A percentile compares a stretch with the other conserved stretches of the same genome.
These are phyloP conservation scores for Speoplatyrhinus poulsoni DNA, from an alignment of 2,113 vertebrate genomes.

Conservation along the genomic window DNA sequence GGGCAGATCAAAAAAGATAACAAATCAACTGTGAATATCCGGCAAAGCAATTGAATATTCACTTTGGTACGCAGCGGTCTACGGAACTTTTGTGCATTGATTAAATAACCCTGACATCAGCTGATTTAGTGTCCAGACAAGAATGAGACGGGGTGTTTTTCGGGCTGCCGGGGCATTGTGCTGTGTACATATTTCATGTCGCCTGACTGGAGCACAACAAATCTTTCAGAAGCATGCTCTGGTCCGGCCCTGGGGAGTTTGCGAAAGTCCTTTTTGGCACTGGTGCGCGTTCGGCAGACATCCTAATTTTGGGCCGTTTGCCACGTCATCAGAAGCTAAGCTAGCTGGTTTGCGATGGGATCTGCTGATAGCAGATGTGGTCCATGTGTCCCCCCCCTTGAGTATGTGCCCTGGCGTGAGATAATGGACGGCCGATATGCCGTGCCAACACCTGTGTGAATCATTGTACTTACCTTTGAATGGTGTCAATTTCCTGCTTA, in stretches of 20 bases:
- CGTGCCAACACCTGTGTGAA: conserved; percentile 65
- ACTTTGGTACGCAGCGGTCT: background rate
- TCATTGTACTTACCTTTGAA: conserved; percentile 70
- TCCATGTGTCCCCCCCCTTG: conserved; percentile 49
- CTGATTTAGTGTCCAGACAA: conserved; percentile 13
- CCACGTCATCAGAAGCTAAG: conserved; percentile 35
- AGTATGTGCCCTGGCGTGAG: conserved; percentile 44
- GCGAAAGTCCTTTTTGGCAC: conserved; percentile 30
- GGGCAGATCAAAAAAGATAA: too few relatives aligned
- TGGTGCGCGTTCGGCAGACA: too few relatives aligned
- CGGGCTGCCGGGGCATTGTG: conserved; percentile 36
- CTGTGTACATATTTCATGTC: conserved; percentile 38
- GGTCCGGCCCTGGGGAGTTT: conserved; percentile 53
- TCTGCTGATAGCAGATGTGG: conserved; percentile 68
- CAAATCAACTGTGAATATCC: background rate
- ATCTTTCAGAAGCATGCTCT: conserved; percentile 29
- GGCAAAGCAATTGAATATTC: conserved; percentile 4
- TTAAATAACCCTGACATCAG: conserved; percentile 11
- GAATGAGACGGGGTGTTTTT: conserved; percentile 28
- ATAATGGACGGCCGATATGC: conserved; percentile 46
- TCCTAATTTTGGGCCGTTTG: conserved; percentile 7
- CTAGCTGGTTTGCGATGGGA: conserved; percentile 56
- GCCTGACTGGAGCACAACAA: conserved; percentile 56
- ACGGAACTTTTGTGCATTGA: conserved; percentile 3
- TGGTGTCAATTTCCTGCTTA: conserved; percentile 68